These are phyloP conservation scores for Clarias macrocephalus DNA, from an alignment of 2,113 vertebrate genomes.

Conservation along the genomic window DNA sequence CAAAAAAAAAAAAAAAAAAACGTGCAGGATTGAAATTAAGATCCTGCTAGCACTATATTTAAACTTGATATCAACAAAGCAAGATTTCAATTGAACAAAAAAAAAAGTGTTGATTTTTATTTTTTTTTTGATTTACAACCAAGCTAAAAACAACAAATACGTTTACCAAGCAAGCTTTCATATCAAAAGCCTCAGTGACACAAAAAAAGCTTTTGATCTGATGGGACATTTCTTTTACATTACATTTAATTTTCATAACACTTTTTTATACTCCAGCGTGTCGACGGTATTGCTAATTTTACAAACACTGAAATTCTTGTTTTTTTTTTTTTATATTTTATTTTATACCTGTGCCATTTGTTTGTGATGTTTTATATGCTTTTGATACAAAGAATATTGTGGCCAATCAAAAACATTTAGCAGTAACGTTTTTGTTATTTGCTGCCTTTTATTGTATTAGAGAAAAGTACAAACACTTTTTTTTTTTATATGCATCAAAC, in stretches of 20 bases:
- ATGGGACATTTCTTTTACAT: slow-evolving; percentile 62
- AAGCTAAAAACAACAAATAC: slow-evolving; percentile 59
- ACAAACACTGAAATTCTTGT: slow-evolving; percentile 54
- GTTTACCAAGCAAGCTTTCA: slow-evolving; percentile 77
- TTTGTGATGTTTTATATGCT: slow-evolving; percentile 76
- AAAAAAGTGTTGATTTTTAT: slow-evolving; percentile 28
- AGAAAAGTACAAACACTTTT: slow-evolving; percentile 74
- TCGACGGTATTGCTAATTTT: slow-evolving; percentile 54
- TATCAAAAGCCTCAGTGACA: slow-evolving; percentile 76
- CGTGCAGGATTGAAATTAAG: background rate
- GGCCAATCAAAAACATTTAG: slow-evolving; percentile 74
- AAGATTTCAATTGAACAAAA: slow-evolving; percentile 53
- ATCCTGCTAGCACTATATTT: slow-evolving; percentile 39
- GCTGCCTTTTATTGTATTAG: slow-evolving; percentile 78
- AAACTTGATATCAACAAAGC: slow-evolving; percentile 32
- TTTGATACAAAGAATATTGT: slow-evolving; percentile 73
- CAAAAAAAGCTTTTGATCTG: slow-evolving; percentile 78
- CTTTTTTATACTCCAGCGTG: slow-evolving; percentile 44
- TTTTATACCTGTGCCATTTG: slow-evolving; percentile 55
- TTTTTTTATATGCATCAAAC: slow-evolving; percentile 78
- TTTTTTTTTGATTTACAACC: slow-evolving; percentile 22
- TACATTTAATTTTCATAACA: slow-evolving; percentile 69
- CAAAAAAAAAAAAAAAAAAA: slow-evolving; percentile 13
- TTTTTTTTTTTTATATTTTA: slow-evolving; percentile 47
- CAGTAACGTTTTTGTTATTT: slow-evolving; percentile 76